Percentiles rank a stretch among this genome's conserved stretches.
Conservation (phyloP, 2,797 vertebrate species). For the Anomalospiza imberbis region DNA sequence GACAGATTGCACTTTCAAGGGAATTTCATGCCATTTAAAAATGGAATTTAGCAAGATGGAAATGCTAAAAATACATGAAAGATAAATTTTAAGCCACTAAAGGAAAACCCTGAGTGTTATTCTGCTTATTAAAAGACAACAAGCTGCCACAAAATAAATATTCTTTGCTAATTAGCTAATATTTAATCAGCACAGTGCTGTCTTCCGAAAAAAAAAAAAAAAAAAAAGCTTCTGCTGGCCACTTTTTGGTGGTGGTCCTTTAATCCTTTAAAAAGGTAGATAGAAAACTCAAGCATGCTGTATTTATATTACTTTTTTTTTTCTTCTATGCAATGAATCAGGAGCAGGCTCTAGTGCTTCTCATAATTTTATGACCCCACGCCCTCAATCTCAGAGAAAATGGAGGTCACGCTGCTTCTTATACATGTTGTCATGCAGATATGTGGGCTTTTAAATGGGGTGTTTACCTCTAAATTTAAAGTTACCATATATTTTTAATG, state of each 20-base stretch:
- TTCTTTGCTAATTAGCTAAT: neutral
- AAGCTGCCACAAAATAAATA: conserved; percentile 39
- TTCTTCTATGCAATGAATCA: neutral
- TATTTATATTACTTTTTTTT: neutral
- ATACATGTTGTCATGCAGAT: neutral
- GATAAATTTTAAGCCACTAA: conserved; percentile 22
- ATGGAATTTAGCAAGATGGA: conserved; percentile 35
- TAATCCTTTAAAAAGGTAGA: neutral
- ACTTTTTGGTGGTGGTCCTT: neutral
- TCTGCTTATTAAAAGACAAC: conserved; percentile 46
- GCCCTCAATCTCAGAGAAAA: conserved; percentile 3
- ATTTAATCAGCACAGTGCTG: conserved; percentile 13
- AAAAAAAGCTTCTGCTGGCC: neutral
- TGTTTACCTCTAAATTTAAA: neutral
- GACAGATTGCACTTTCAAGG: neutral
- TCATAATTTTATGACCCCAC: neutral
- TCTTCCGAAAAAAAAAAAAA: neutral
- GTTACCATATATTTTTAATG: neutral
- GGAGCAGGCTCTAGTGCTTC: neutral
- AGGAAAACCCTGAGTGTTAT: neutral
- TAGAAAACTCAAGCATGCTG: neutral
- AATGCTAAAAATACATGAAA: conserved; percentile 58
- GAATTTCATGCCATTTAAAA: conserved; percentile 29
- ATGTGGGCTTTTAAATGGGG: neutral
- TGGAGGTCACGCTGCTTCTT: neutral